Percentiles rank a stretch among this genome's conserved stretches.
Evolutionary conservation across 2,888 invertebrate species (phyloP).

Genomic region (Sphaerophoria rueppellii): DNA sequence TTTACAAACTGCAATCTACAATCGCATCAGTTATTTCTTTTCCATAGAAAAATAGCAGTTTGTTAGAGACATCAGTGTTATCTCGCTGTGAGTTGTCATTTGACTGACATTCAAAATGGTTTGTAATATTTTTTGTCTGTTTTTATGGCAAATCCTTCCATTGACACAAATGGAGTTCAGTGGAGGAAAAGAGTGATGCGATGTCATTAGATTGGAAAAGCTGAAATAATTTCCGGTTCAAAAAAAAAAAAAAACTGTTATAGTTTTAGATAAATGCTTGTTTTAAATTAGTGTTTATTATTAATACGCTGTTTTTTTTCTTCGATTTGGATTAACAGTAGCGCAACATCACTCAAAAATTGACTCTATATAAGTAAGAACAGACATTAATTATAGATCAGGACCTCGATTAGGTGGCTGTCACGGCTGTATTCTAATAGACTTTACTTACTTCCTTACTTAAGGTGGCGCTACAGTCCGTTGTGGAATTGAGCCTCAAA

Average conservation of each 20-base stretch:
- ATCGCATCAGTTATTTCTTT: neutral
- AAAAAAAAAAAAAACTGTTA: neutral
- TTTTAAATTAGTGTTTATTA: neutral
- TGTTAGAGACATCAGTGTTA: neutral
- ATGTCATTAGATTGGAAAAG: neutral
- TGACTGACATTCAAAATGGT: constrained; percentile 2
- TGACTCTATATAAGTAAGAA: too few species aligned
- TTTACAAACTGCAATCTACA: constrained; percentile 16
- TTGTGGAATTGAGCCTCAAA: too few species aligned
- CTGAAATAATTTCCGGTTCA: neutral
- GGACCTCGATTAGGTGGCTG: too few species aligned
- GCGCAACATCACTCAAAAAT: too few species aligned
- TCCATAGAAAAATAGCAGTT: neutral
- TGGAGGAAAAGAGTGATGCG: neutral
- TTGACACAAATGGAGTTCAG: neutral
- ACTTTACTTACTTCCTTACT: too few species aligned
- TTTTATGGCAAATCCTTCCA: neutral
- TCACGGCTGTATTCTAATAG: too few species aligned
- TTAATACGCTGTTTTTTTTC: too few species aligned
- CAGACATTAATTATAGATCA: too few species aligned
- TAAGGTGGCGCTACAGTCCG: too few species aligned
- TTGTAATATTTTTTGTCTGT: neutral
- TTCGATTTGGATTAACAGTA: too few species aligned
- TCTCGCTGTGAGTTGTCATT: neutral
- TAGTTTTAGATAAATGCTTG: neutral